phyloP scores from a whole-genome alignment of 2,888 invertebrate species.

The Parnassius glacialis region DNA sequence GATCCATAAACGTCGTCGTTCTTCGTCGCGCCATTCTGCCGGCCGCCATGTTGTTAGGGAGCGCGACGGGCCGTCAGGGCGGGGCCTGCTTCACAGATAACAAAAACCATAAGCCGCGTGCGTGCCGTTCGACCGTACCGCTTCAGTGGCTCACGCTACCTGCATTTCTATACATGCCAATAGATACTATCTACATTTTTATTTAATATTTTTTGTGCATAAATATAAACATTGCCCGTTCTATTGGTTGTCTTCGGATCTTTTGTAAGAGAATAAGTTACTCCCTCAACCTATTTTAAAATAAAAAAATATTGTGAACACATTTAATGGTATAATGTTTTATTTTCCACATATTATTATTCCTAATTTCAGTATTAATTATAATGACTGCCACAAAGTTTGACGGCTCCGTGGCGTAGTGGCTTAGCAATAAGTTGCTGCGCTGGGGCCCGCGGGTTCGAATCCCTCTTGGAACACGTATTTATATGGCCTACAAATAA shows the following conservation, averaged over 20 bases:
- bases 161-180: slow-evolving; percentile 23
- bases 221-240: background rate
- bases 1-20: slow-evolving; percentile 57
- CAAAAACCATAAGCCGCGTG: slow-evolving; percentile 48
- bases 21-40: slow-evolving; percentile 33
- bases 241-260: slow-evolving; percentile 11
- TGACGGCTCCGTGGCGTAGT: too few species aligned
- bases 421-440: too few species aligned
- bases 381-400: too few species aligned
- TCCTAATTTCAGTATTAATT: too few species aligned
- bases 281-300: background rate
- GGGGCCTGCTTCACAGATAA: slow-evolving; percentile 64
- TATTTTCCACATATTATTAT: too few species aligned
- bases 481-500: too few species aligned
- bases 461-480: too few species aligned
- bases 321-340: too few species aligned
- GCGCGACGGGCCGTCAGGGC: slow-evolving; percentile 45
- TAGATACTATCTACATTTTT: slow-evolving; percentile 15
- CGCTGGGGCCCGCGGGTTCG: too few species aligned
- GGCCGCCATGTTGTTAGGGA: slow-evolving; percentile 42
- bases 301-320: background rate
- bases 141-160: slow-evolving; percentile 22
- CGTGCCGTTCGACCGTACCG: slow-evolving; percentile 19
- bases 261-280: too few species aligned
- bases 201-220: background rate